phyloP scores from a whole-genome alignment of 2,113 vertebrate genomes.

The Centropus bengalensis region DNA sequence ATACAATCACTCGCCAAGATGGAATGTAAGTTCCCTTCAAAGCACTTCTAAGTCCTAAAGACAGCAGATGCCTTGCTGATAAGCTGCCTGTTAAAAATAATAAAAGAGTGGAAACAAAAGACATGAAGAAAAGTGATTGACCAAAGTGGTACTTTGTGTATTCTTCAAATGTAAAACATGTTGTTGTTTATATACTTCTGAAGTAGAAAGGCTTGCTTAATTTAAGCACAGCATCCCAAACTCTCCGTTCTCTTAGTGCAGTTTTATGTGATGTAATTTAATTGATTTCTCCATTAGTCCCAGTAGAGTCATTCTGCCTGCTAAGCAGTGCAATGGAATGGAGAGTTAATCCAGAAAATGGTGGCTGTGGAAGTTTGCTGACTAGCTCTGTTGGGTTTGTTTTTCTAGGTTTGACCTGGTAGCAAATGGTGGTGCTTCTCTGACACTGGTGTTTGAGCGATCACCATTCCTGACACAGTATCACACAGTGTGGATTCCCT shows the following conservation, averaged over 20 bases:
- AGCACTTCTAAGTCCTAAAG: neutral
- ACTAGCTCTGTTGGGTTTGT: neutral
- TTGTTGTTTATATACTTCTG: neutral
- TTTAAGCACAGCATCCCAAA: neutral
- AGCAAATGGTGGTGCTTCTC: conserved; percentile 91
- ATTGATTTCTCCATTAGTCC: conserved; percentile 34
- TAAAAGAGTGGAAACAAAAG: neutral
- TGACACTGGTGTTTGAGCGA: conserved; percentile 92
- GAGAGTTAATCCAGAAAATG: conserved; percentile 10
- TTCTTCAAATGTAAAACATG: neutral
- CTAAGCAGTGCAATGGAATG: neutral
- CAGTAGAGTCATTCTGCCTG: neutral
- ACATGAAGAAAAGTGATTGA: neutral
- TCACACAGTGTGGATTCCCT: conserved; percentile 95
- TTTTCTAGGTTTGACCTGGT: conserved; percentile 92
- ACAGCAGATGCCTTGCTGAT: neutral
- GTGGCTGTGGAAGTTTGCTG: conserved; percentile 3
- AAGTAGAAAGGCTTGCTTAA: neutral
- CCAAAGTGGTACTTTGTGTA: neutral
- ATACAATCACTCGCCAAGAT: conserved; percentile 94
- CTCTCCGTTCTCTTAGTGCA: neutral
- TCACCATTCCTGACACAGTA: conserved; percentile 89
- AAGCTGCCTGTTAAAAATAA: neutral
- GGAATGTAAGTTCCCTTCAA: conserved; percentile 89
- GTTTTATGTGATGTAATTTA: neutral